Evolutionary conservation across 1,140 invertebrate species (phyloP), one percentile per base, ranked within the genome.

Genomic region (Gryllus bimaculatus): DNA sequence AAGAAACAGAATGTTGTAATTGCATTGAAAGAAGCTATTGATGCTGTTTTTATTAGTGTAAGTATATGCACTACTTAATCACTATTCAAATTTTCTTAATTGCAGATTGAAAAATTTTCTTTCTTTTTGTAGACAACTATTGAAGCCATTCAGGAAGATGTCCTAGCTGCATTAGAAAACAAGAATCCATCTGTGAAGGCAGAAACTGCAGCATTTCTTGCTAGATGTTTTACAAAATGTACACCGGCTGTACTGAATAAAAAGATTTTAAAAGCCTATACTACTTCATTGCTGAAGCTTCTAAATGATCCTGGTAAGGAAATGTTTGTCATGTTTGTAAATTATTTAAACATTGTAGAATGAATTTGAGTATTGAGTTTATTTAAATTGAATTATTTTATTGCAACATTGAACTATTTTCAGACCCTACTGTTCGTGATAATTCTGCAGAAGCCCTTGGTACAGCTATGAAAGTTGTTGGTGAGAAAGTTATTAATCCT

Each of bases 181-280:
- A 99, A 99, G 87, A 99, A 98, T 88, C 98, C 97, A 0, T 91
- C 90, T 13, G 95, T 99, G 0, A 98, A 98, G 86, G 90, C 94
- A 0, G 97, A 99, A 88, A 97, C 95, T 7, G 92, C 94, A 2
- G 84, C 91, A n/a, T 99, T 98, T 85, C 84, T 99, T 75, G 89
- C 94, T 0, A 89, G 97, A 79, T 92, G 92, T 66, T 93, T 99
- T 82, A 88, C 92, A 21, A 91, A 91, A 82, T 95, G 93, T 20
- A 93, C 93, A 75, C 92, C 96, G 0, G 86, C 90, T 2, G 91
- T 92, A 39, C 88, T 98, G 48, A 97, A 94, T 80, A 99, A 99
- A 85, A 99, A 99, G 86, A 84, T 96, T 5, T 87, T 99, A 2
- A 99, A 99, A 86, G 89, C 92, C 0, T 92, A 96, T 81, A 91